Evolutionary conservation across 2,113 vertebrate genomes (phyloP), one percentile per base, ranked within the genome.

Genomic region (Elephas maximus): DNA sequence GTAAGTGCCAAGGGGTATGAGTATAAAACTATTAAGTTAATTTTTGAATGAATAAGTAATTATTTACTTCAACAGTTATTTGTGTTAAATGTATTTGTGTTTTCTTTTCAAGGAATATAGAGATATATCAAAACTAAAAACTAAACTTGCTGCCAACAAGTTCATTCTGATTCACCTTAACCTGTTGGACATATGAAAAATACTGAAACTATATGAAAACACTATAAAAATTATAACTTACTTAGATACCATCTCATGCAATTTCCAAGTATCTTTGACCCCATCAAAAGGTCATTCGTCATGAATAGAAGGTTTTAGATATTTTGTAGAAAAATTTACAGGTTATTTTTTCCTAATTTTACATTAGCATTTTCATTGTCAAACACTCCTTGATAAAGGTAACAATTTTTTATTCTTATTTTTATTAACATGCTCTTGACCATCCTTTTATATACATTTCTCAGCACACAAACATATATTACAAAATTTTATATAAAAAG

Each of bases 351-450:
- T 88, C 10, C 85, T 74, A 71, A 88, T 62, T 86, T 93, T 81
- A 81, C 65, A 48, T 30, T 85, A 83, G 8, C 60, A 23, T 88
- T 82, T 81, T 48, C 84, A 81, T 21, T 74, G 85, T 48, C 41
- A 82, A 88, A 63, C 41, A 8, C 57, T 33, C 57, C 18, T 82
- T 37, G 6, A 24, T 74, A 41, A 81, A 81, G 14, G 7, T 63
- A 81, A 81, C 57, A 73, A 41, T 74, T 94, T 80, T 18, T 92
- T 80, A 24, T 92, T 73, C 5, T 60, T 82, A 71, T 45, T 87
- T 93, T 10, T 62, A 62, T 37, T 88, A 71, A 80, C 14, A 37
- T 82, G 30, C 30, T 63, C 44, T 12, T 41, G 33, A 63, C 24
- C 0, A 15, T 63, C 6, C 3, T 94, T 65, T 74, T 63, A 17